Evolutionary conservation across 2,888 invertebrate genomes (phyloP), one percentile per base, ranked within the genome.

Genomic region (Meliscaeva auricollis): DNA sequence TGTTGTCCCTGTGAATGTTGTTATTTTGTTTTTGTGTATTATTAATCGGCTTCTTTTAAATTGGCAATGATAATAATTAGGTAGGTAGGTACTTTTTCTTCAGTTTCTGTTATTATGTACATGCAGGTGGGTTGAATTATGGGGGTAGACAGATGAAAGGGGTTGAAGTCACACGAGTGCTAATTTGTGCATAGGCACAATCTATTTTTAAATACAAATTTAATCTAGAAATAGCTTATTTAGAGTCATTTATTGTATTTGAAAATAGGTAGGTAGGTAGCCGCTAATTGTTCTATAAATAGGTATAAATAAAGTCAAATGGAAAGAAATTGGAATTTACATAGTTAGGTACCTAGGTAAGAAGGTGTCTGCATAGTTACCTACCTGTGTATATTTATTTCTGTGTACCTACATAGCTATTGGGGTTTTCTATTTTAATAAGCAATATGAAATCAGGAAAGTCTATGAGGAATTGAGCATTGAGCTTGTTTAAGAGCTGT

Each of bases 1-100:
- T 72, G 79, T 75, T 84, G 75, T 79, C 75, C 79, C 78, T 78
- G 79, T 76, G 62, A 70, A 32, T 48, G n/a, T 68, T 44, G 11
- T 32, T 69, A 58, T 68, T 54, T 62, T 8, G 56, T 70, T 46
- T 92, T 90, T 94, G 94, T 85, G 95, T 96, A 95, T 95, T 1
- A 52, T 30, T 93, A 60, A 22, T 69, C 11, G 30, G 41, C 26
- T 56, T 62, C 17, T 78, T 60, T 54, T 72, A 76, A 81, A 72
- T 76, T 81, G 81, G 50, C 76, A 72, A 56, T 44, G 64, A 66
- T 82, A 32, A 60, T 73, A 35, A 74, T 77, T 66, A 35, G 30
- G 41, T 17, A 6, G 32, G 32, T 6, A 4, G 32, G 32, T 38
- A 5, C 46, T 56, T 64, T 20, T 56, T 52, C 5, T 20, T 22